Conservation (phyloP, 2,113 vertebrate species). For the Chaetodon auriga region DNA sequence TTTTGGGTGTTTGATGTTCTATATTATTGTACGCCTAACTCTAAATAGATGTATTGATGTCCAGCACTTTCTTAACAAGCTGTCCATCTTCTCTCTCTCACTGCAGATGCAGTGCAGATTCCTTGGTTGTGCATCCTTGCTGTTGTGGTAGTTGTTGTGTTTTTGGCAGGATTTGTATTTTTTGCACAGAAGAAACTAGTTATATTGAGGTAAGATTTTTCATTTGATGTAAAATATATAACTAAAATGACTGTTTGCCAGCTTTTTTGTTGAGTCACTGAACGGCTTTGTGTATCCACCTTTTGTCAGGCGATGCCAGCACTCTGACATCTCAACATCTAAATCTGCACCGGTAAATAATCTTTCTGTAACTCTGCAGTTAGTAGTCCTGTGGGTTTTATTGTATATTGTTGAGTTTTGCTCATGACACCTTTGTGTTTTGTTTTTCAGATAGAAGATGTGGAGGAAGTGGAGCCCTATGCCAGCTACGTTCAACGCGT, state of each 20-base stretch:
- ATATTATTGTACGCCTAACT: background rate
- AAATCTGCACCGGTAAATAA: constrained; percentile 66
- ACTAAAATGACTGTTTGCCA: background rate
- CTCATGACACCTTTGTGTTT: background rate
- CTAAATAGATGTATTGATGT: background rate
- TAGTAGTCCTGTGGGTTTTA: background rate
- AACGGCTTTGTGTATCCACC: background rate
- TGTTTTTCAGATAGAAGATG: constrained; percentile 65
- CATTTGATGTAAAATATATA: background rate
- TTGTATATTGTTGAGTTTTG: background rate
- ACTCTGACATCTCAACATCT: background rate
- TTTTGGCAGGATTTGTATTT: constrained; percentile 23
- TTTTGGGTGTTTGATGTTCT: background rate
- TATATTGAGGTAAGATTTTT: constrained; percentile 53
- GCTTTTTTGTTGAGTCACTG: background rate
- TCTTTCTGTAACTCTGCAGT: background rate
- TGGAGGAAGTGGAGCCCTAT: constrained; percentile 84
- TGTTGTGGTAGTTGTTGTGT: background rate
- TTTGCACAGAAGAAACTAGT: constrained; percentile 37
- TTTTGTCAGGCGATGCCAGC: constrained; percentile 33
- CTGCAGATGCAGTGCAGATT: too few species aligned
- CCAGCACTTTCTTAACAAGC: background rate
- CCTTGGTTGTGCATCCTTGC: background rate
- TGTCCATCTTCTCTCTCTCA: background rate
- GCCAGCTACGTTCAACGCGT: constrained; percentile 85